Percentiles rank a stretch among this genome's conserved stretches.
These are phyloP conservation scores for Pseudanteris insignis DNA, from an alignment of 2,888 invertebrate genomes.

Conservation along the genomic window DNA sequence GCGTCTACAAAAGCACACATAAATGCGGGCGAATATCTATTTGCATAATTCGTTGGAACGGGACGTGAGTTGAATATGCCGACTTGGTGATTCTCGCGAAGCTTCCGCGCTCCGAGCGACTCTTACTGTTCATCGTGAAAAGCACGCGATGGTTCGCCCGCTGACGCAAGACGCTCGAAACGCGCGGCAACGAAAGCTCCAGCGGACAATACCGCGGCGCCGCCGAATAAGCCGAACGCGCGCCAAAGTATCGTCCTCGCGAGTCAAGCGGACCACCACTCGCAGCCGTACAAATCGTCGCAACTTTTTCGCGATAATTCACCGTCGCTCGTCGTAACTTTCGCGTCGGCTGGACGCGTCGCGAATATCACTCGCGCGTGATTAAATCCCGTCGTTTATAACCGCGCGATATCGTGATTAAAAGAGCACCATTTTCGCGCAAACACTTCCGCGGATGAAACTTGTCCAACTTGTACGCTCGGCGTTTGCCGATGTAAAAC, in stretches of 20 bases:
- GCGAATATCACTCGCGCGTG: conserved; percentile 14
- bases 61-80: conserved; percentile 41
- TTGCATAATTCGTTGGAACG: conserved; percentile 54
- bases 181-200: no score
- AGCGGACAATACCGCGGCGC: no score
- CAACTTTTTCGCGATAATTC: conserved; percentile 3
- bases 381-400: conserved; percentile 9
- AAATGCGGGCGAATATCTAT: conserved; percentile 44
- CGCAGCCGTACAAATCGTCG: conserved; percentile 5
- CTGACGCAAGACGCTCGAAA: no score
- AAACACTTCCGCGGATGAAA: conserved; percentile 5
- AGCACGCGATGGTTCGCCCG: conserved; percentile 36
- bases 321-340: conserved; percentile 7
- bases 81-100: conserved; percentile 30
- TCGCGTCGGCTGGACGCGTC: conserved; percentile 3
- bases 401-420: conserved; percentile 3
- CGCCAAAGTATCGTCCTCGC: neutral
- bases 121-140: conserved; percentile 45
- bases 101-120: conserved; percentile 37
- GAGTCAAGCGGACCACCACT: neutral
- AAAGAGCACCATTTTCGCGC: conserved; percentile 17
- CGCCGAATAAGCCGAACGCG: no score
- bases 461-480: conserved; percentile 10
- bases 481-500: conserved; percentile 14
- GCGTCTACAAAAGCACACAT: no score